Evolutionary conservation across 2,888 invertebrate species (phyloP).

Genomic region (Halictus ligatus): DNA sequence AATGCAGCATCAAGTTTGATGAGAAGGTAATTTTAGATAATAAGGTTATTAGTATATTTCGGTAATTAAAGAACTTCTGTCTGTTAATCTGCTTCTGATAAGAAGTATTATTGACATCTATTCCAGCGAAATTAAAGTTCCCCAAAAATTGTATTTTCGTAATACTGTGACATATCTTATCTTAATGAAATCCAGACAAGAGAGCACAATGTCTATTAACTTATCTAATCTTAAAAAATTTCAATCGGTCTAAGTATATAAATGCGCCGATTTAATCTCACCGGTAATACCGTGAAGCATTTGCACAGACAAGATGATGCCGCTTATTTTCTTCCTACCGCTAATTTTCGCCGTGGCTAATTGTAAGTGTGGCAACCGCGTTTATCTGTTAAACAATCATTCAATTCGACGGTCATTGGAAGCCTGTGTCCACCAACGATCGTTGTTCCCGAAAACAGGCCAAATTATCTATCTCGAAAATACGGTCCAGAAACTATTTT

Average conservation of each 20-base stretch:
- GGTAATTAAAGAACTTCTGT: no score
- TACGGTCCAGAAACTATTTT: background rate
- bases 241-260: constrained; percentile 4
- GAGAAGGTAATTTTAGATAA: no score
- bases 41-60: no score
- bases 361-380: constrained; percentile 24
- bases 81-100: no score
- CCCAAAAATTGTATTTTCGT: background rate
- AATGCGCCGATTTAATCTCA: background rate
- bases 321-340: constrained; percentile 9
- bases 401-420: background rate
- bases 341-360: constrained; percentile 1
- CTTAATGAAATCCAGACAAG: background rate
- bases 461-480: background rate
- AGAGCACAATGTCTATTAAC: background rate
- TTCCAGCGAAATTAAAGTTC: background rate
- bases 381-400: background rate
- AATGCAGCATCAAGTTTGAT: no score
- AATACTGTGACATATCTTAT: background rate
- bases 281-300: background rate
- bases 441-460: no score
- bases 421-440: background rate
- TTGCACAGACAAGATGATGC: background rate
- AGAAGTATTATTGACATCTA: background rate
- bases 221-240: constrained; percentile 42